These are phyloP conservation scores for Dioctria linearis DNA, from an alignment of 2,888 invertebrate species.

Conservation along the genomic window DNA sequence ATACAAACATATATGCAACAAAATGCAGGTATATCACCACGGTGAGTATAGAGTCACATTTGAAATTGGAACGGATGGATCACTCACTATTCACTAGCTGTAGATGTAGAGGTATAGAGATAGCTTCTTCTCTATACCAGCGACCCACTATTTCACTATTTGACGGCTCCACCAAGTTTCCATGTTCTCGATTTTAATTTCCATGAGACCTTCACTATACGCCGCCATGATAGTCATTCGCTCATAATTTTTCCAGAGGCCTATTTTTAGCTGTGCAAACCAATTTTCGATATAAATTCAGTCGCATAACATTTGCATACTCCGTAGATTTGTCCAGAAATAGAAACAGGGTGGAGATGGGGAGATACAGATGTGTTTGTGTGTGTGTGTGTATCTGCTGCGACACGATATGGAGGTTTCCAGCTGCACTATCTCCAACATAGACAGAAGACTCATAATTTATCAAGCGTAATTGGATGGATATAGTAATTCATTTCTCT, in stretches of 20 bases:
- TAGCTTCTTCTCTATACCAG: neutral
- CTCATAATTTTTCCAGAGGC: conserved; percentile 42
- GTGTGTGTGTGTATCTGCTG: conserved; percentile 11
- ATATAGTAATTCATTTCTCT: conserved; percentile 15
- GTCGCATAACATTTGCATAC: conserved; percentile 47
- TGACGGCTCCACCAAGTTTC: conserved; percentile 1
- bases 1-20: too few relatives aligned
- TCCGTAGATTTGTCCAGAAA: conserved; percentile 40
- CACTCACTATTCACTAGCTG: neutral
- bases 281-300: conserved; percentile 45
- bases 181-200: conserved; percentile 3
- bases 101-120: neutral
- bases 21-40: too few relatives aligned
- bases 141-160: neutral
- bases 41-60: neutral
- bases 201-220: conserved; percentile 39
- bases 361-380: neutral
- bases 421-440: conserved; percentile 24
- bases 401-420: conserved; percentile 25
- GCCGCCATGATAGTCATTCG: neutral
- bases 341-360: conserved; percentile 21
- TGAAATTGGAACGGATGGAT: neutral
- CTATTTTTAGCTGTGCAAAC: conserved; percentile 43
- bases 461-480: conserved; percentile 26
- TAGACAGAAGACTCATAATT: conserved; percentile 29